Percentiles rank a stretch among this genome's conserved stretches.
These are phyloP conservation scores for Bugulina stolonifera DNA, from an alignment of 2,888 invertebrate species.

Conservation along the genomic window DNA sequence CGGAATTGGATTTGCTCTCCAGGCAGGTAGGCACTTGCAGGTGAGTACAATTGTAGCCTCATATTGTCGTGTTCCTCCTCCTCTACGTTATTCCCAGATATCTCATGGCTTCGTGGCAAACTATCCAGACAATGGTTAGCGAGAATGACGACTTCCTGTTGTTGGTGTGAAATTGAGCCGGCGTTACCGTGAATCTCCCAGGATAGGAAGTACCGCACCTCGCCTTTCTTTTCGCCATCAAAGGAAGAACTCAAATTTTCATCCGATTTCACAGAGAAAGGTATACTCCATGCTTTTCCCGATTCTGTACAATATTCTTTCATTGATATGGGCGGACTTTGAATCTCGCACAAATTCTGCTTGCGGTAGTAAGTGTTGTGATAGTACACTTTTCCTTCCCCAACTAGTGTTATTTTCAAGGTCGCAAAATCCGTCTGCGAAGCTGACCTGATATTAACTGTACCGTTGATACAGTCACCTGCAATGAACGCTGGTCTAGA, in stretches of 20 bases:
- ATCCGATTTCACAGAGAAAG: background rate
- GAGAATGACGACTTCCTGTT: background rate
- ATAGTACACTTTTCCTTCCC: constrained; percentile 8
- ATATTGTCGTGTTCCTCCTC: constrained; percentile 11
- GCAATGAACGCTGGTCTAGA: background rate
- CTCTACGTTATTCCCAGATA: background rate
- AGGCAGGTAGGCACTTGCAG: constrained; percentile 9
- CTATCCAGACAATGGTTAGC: background rate
- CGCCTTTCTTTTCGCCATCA: background rate
- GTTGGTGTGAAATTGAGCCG: background rate
- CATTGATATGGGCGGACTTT: background rate
- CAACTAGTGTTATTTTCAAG: background rate
- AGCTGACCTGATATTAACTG: background rate
- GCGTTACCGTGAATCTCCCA: constrained; percentile 1
- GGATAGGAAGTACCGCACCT: background rate
- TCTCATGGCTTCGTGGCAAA: background rate
- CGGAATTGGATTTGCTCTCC: constrained; percentile 12
- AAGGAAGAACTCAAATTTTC: background rate
- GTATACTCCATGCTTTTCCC: constrained; percentile 4
- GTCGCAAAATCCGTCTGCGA: background rate
- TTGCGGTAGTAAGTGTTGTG: background rate
- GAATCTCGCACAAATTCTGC: background rate
- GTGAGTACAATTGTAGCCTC: constrained; percentile 13
- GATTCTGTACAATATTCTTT: constrained; percentile 6
- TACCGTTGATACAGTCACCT: background rate